Evolutionary conservation across 1,140 invertebrate species (phyloP).

Genomic region (Myzus persicae): DNA sequence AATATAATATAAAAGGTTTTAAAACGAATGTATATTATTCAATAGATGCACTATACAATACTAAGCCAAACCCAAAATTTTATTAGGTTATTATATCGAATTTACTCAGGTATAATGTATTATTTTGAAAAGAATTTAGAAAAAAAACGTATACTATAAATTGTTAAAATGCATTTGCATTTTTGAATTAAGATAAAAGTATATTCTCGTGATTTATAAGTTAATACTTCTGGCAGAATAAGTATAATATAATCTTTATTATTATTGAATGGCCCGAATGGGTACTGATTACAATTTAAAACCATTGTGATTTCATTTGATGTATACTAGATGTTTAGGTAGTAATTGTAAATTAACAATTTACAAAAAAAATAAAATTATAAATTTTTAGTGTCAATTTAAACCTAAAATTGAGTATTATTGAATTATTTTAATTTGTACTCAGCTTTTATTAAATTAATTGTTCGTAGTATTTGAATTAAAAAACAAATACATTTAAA

Average conservation of each 20-base stretch:
- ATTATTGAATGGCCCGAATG: neutral
- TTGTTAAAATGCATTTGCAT: too few species aligned
- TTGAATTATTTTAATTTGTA: neutral
- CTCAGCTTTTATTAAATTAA: neutral
- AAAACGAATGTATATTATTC: constrained; percentile 8
- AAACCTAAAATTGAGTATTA: neutral
- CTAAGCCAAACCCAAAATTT: neutral
- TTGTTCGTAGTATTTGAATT: neutral
- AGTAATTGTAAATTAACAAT: too few species aligned
- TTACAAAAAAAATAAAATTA: too few species aligned
- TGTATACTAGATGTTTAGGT: too few species aligned
- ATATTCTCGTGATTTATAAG: too few species aligned
- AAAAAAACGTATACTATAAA: neutral
- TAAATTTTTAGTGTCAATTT: neutral
- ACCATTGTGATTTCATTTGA: neutral
- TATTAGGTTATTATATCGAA: neutral
- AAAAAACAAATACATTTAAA: neutral
- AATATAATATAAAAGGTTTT: constrained; percentile 13
- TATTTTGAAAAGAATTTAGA: neutral
- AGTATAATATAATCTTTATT: neutral
- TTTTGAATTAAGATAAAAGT: neutral
- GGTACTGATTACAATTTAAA: neutral
- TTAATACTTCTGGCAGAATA: neutral
- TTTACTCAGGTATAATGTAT: neutral
- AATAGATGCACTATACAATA: neutral